Percentiles rank a stretch among this genome's conserved stretches.
Conservation (phyloP, 2,888 invertebrate species). For the Lamellibrachia satsuma region DNA sequence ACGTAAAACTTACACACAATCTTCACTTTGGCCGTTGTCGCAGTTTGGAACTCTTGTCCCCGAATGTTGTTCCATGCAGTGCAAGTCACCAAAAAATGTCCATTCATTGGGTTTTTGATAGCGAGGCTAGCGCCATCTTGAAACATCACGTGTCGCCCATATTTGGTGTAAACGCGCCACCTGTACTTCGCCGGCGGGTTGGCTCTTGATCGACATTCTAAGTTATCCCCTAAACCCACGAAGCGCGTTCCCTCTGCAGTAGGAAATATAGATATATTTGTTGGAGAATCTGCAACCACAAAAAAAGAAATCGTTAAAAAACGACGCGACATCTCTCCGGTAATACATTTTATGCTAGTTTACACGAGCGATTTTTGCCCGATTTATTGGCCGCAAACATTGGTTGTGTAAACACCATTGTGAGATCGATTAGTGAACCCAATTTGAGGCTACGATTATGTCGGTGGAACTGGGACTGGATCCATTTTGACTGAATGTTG, state of each 20-base stretch:
- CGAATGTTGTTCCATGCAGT: neutral
- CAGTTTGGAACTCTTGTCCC: neutral
- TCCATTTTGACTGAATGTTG: no score
- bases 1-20: neutral
- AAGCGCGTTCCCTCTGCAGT: neutral
- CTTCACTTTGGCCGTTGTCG: neutral
- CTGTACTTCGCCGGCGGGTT: constrained; percentile 4
- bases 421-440: no score
- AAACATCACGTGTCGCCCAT: neutral
- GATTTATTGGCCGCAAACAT: no score
- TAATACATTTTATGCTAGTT: neutral
- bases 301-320: neutral
- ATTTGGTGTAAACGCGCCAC: neutral
- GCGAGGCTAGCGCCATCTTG: neutral
- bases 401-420: no score
- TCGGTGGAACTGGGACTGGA: no score
- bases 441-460: no score
- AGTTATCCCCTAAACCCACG: neutral
- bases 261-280: neutral
- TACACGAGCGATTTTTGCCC: no score
- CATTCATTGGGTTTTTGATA: neutral
- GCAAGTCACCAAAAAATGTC: neutral
- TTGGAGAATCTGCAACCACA: neutral
- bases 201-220: neutral
- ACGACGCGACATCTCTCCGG: neutral